Evolutionary conservation across 1,140 invertebrate species (phyloP).

Genomic region (Nebria ingens): DNA sequence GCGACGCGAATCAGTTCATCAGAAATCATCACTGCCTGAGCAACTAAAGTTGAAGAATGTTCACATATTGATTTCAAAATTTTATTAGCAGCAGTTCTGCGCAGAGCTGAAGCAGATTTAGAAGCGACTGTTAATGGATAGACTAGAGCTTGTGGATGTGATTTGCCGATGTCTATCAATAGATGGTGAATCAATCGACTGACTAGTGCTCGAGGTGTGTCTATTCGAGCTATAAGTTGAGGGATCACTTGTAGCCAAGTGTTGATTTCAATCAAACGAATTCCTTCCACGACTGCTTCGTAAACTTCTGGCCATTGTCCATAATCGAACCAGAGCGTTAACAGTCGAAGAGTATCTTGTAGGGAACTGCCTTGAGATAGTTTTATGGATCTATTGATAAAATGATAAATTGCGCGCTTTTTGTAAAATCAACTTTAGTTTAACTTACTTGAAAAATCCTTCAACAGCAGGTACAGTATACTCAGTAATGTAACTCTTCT

Average conservation of each 20-base stretch:
- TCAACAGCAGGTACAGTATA: slow-evolving; percentile 90
- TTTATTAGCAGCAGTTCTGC: slow-evolving; percentile 87
- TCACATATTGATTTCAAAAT: slow-evolving; percentile 94
- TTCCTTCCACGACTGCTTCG: slow-evolving; percentile 84
- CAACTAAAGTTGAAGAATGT: slow-evolving; percentile 82
- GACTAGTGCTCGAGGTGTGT: slow-evolving; percentile 80
- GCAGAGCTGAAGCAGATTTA: slow-evolving; percentile 76
- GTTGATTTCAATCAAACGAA: slow-evolving; percentile 89
- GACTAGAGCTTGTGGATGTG: slow-evolving; percentile 74
- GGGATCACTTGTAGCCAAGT: slow-evolving; percentile 99
- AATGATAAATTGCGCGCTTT: neutral
- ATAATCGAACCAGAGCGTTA: slow-evolving; percentile 94
- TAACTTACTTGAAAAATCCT: slow-evolving; percentile 57
- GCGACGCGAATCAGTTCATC: slow-evolving; percentile 97
- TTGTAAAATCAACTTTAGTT: neutral
- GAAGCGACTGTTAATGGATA: slow-evolving; percentile 96
- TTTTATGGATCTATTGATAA: slow-evolving; percentile 77
- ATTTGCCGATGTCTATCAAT: slow-evolving; percentile 88
- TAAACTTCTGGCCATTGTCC: slow-evolving; percentile 89
- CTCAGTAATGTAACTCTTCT: slow-evolving; percentile 49
- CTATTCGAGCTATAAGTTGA: slow-evolving; percentile 95
- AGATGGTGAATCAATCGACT: slow-evolving; percentile 86
- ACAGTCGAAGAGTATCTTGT: slow-evolving; percentile 91
- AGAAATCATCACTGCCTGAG: slow-evolving; percentile 88
- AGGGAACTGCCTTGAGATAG: slow-evolving; percentile 85